Evolutionary conservation across 2,797 vertebrate species (phyloP).

Genomic region (Epinephelus coioides): DNA sequence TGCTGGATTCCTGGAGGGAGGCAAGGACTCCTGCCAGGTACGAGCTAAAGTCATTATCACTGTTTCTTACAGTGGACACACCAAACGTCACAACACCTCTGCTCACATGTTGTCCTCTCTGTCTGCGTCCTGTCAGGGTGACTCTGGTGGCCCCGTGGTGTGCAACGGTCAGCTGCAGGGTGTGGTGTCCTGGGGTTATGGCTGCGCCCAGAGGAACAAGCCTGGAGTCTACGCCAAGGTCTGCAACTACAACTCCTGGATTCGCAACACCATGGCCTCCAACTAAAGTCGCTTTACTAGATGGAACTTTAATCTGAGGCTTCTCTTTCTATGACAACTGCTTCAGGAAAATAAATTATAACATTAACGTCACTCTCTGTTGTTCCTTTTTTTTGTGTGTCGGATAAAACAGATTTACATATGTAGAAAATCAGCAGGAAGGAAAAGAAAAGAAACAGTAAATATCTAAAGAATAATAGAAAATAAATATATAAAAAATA

Average conservation of each 20-base stretch:
- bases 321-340: neutral
- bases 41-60: neutral
- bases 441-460: neutral
- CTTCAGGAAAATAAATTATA: conserved; percentile 5
- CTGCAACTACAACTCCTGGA: conserved; percentile 46
- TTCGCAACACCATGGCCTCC: conserved; percentile 40
- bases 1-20: conserved; percentile 88
- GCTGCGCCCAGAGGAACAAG: conserved; percentile 83
- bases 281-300: conserved; percentile 6
- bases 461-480: neutral
- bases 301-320: neutral
- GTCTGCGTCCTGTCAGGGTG: conserved; percentile 74
- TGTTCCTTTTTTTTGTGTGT: conserved; percentile 7
- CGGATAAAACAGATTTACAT: neutral
- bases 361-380: neutral
- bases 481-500: neutral
- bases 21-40: conserved; percentile 93
- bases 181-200: conserved; percentile 88
- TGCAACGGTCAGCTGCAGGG: conserved; percentile 85
- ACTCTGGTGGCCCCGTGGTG: conserved; percentile 88
- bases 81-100: neutral
- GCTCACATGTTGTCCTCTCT: conserved; percentile 34
- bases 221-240: conserved; percentile 78
- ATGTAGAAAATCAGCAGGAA: neutral
- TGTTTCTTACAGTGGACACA: neutral